Percentiles rank a stretch among this genome's conserved stretches.
Evolutionary conservation across 2,888 invertebrate genomes (phyloP).

Genomic region (Trissolcus brochymenae): DNA sequence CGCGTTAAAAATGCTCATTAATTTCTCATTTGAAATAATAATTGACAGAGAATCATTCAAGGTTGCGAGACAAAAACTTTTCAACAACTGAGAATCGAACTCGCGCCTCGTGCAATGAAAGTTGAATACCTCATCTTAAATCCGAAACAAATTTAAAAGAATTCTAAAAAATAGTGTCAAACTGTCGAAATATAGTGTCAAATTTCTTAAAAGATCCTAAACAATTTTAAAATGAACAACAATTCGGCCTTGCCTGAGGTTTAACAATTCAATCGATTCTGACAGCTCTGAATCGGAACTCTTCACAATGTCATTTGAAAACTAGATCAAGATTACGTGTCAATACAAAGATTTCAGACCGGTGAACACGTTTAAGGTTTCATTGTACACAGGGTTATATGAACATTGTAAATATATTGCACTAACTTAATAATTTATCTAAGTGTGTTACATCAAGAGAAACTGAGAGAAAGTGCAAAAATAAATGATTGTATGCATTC

Average conservation of each 20-base stretch:
- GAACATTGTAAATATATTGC: slow-evolving; percentile 35
- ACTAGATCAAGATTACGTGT: slow-evolving; percentile 24
- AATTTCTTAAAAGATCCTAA: background rate
- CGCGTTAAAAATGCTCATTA: background rate
- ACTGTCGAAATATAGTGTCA: too few species aligned
- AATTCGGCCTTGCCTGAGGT: background rate
- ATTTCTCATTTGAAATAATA: background rate
- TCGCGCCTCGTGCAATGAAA: too few species aligned
- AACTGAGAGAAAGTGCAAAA: slow-evolving; percentile 54
- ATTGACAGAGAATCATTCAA: background rate
- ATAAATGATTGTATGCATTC: slow-evolving; percentile 40
- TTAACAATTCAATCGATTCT: background rate
- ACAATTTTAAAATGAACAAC: background rate
- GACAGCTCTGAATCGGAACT: background rate
- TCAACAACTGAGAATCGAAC: background rate
- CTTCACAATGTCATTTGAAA: slow-evolving; percentile 1
- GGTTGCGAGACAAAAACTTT: background rate
- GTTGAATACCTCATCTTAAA: too few species aligned
- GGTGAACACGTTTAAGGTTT: slow-evolving; percentile 28
- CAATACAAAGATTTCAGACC: slow-evolving; percentile 16
- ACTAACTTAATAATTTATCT: slow-evolving; percentile 50
- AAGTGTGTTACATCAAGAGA: slow-evolving; percentile 57
- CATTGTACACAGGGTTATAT: slow-evolving; percentile 24
- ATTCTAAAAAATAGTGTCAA: too few species aligned
- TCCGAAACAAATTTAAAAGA: too few species aligned